Conservation (phyloP, 1,140 invertebrate species). For the Pseudobourletiella spinata region DNA sequence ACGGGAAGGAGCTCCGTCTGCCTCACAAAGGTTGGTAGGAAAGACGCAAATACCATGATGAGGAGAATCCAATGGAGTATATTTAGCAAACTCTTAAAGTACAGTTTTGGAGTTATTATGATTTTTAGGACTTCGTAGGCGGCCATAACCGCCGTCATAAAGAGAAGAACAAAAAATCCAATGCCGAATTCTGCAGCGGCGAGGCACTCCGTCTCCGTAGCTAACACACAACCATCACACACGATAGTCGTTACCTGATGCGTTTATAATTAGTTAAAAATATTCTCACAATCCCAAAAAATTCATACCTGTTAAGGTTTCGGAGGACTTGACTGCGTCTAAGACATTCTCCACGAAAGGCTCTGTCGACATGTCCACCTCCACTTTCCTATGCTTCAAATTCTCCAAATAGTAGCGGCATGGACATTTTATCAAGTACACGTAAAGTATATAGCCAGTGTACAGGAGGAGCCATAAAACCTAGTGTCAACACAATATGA, state of each 20-base stretch:
- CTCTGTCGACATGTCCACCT: too few species aligned
- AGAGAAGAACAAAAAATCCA: conserved; percentile 15
- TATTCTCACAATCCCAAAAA: not conserved
- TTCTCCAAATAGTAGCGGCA: conserved; percentile 11
- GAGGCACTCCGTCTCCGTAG: not conserved
- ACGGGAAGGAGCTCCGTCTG: conserved; percentile 14
- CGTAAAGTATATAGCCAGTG: conserved; percentile 28
- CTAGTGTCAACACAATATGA: not conserved
- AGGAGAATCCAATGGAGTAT: conserved; percentile 24
- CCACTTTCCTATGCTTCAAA: too few species aligned
- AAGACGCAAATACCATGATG: conserved; percentile 19
- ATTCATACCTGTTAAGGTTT: not conserved
- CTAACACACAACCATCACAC: not conserved
- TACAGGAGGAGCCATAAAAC: conserved; percentile 26
- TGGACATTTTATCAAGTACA: conserved; percentile 31
- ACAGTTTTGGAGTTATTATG: conserved; percentile 21
- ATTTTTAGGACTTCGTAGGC: conserved; percentile 22
- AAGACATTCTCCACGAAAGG: too few species aligned
- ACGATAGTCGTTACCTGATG: not conserved
- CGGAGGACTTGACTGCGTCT: not conserved
- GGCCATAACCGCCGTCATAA: conserved; percentile 21
- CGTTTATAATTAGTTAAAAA: not conserved
- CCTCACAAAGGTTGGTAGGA: conserved; percentile 16
- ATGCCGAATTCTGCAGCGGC: not conserved
- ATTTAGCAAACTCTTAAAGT: conserved; percentile 22